Percentiles rank a stretch among this genome's conserved stretches.
These are phyloP conservation scores for Sminthopsis crassicaudata DNA, from an alignment of 2,113 vertebrate species.

Conservation along the genomic window DNA sequence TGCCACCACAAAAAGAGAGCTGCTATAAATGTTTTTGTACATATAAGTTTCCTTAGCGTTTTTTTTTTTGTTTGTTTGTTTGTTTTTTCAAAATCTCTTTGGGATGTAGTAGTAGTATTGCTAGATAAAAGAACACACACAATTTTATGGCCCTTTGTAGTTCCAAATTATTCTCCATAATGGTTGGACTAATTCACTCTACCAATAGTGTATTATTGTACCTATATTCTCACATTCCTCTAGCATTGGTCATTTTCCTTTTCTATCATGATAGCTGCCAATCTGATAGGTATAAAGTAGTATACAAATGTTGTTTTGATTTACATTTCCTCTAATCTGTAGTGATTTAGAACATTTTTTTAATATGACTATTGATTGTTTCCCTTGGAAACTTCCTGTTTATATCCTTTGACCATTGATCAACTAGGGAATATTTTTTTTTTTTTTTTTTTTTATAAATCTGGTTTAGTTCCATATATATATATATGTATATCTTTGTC, in stretches of 20 bases:
- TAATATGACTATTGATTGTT: too few relatives aligned
- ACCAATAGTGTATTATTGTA: neutral
- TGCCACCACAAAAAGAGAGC: neutral
- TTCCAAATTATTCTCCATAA: neutral
- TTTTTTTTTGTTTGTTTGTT: neutral
- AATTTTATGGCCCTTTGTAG: neutral
- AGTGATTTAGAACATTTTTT: neutral
- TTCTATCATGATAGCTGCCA: neutral
- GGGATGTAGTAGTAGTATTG: neutral
- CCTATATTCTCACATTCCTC: neutral
- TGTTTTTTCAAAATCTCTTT: neutral
- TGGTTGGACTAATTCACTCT: neutral
- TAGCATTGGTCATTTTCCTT: neutral
- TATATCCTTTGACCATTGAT: too few relatives aligned
- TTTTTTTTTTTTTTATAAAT: too few relatives aligned
- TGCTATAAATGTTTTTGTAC: neutral
- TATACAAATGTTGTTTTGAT: neutral
- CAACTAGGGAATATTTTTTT: too few relatives aligned
- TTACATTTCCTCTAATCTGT: neutral
- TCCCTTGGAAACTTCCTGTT: too few relatives aligned
- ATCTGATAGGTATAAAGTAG: neutral
- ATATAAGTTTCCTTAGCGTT: neutral
- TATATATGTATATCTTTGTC: too few relatives aligned
- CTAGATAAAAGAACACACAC: neutral
- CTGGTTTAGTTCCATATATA: too few relatives aligned